phyloP scores from a whole-genome alignment of 1,140 invertebrate species.

The Cepaea nemoralis region DNA sequence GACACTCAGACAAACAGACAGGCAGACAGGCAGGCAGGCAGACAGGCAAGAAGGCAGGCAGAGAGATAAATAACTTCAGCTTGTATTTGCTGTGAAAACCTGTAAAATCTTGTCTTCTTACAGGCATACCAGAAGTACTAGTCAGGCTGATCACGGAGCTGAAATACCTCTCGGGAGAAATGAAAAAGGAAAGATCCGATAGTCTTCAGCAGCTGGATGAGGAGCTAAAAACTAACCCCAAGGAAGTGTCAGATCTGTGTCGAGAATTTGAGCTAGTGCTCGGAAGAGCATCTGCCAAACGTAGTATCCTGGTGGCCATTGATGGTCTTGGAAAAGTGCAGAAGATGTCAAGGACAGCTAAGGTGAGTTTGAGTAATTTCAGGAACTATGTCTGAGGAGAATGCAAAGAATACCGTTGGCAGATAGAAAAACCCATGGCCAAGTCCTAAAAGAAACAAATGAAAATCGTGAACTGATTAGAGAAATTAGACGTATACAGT shows the following conservation, averaged over 20 bases:
- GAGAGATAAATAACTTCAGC: no score
- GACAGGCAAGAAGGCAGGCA: no score
- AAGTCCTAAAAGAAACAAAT: no score
- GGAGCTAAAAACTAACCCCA: not conserved
- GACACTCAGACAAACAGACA: no score
- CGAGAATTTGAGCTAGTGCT: constrained; percentile 18
- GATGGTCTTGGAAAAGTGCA: constrained; percentile 31
- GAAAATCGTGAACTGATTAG: no score
- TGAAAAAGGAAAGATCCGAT: not conserved
- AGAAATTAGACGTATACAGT: no score
- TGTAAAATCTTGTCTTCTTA: no score
- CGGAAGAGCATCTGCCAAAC: not conserved
- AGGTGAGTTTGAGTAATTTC: constrained; percentile 27
- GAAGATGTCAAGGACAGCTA: constrained; percentile 18
- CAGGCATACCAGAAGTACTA: constrained; percentile 22
- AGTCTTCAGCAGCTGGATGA: not conserved
- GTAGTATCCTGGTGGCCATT: constrained; percentile 21
- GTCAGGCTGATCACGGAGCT: constrained; percentile 14
- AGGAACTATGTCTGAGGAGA: no score
- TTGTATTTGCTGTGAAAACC: no score
- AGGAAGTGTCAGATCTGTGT: constrained; percentile 1
- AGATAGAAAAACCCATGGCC: no score
- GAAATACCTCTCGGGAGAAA: not conserved
- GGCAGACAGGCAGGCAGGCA: no score
- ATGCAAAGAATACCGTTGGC: no score